Evolutionary conservation across 2,888 invertebrate species (phyloP).

Genomic region (Acrocera orbiculus): DNA sequence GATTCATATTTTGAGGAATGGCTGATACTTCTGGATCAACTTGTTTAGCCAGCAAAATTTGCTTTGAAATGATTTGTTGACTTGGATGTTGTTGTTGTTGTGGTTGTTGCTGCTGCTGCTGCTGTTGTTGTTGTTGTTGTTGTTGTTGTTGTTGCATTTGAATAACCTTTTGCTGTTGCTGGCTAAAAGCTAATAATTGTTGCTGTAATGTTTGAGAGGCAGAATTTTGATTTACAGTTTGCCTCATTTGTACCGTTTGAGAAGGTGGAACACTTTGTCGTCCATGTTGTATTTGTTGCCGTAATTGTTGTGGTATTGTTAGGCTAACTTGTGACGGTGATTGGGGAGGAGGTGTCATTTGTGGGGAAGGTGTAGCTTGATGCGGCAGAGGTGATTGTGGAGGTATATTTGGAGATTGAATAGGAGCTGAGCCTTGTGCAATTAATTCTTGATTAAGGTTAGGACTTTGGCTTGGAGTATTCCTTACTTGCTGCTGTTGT

Average conservation of each 20-base stretch:
- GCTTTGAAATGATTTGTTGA: slow-evolving; percentile 15
- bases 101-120: slow-evolving; percentile 9
- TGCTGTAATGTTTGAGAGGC: slow-evolving; percentile 23
- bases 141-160: slow-evolving; percentile 11
- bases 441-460: slow-evolving; percentile 21
- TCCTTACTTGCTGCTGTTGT: slow-evolving; percentile 22
- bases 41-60: slow-evolving; percentile 19
- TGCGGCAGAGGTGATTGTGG: slow-evolving; percentile 23
- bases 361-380: slow-evolving; percentile 23
- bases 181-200: slow-evolving; percentile 21
- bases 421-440: slow-evolving; percentile 17
- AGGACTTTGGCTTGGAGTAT: slow-evolving; percentile 26
- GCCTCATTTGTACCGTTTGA: slow-evolving; percentile 12
- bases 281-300: slow-evolving; percentile 23
- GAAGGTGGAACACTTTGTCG: slow-evolving; percentile 13
- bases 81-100: slow-evolving; percentile 18
- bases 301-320: slow-evolving; percentile 20
- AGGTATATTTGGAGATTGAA: slow-evolving; percentile 23
- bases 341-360: slow-evolving; percentile 28
- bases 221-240: slow-evolving; percentile 5
- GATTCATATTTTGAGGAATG: slow-evolving; percentile 21
- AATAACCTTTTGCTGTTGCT: slow-evolving; percentile 15
- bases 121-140: slow-evolving; percentile 11
- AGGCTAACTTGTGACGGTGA: slow-evolving; percentile 20
- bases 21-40: slow-evolving; percentile 30